Conservation (phyloP, 1,140 invertebrate genomes). For the Eupeodes corollae region DNA sequence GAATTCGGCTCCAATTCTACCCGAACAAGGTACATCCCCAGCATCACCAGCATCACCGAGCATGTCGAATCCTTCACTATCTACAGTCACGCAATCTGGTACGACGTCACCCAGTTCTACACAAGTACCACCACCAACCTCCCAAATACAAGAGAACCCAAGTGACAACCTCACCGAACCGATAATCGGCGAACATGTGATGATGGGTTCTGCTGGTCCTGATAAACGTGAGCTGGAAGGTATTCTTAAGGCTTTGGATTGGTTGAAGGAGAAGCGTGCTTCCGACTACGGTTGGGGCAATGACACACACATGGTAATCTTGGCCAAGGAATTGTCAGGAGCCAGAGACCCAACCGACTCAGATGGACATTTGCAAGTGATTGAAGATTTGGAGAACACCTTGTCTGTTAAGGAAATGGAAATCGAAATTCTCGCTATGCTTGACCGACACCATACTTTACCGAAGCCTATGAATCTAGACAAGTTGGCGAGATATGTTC, state of each 20-base stretch:
- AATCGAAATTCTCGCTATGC: constrained; percentile 64
- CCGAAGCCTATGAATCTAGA: constrained; percentile 56
- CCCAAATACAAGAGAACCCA: too few relatives aligned
- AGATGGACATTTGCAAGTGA: constrained; percentile 29
- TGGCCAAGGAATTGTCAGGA: constrained; percentile 45
- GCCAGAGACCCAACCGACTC: constrained; percentile 39
- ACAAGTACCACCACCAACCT: too few relatives aligned
- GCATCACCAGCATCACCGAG: too few relatives aligned
- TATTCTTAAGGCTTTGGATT: constrained; percentile 51
- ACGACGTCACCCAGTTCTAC: too few relatives aligned
- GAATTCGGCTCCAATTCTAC: too few relatives aligned
- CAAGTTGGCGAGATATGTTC: constrained; percentile 58
- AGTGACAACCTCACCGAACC: too few relatives aligned
- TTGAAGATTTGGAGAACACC: constrained; percentile 53
- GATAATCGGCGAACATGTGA: constrained; percentile 12
- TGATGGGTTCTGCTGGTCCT: constrained; percentile 33
- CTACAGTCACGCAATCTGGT: too few relatives aligned
- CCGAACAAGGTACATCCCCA: too few relatives aligned
- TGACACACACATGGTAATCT: constrained; percentile 59
- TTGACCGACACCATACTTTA: constrained; percentile 42
- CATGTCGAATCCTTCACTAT: too few relatives aligned
- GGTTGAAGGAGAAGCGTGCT: constrained; percentile 54
- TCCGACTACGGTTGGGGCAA: constrained; percentile 65
- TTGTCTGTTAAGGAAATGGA: constrained; percentile 72
- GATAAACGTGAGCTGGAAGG: constrained; percentile 42